Conservation (phyloP, 2,113 vertebrate species). For the Strigops habroptila region DNA sequence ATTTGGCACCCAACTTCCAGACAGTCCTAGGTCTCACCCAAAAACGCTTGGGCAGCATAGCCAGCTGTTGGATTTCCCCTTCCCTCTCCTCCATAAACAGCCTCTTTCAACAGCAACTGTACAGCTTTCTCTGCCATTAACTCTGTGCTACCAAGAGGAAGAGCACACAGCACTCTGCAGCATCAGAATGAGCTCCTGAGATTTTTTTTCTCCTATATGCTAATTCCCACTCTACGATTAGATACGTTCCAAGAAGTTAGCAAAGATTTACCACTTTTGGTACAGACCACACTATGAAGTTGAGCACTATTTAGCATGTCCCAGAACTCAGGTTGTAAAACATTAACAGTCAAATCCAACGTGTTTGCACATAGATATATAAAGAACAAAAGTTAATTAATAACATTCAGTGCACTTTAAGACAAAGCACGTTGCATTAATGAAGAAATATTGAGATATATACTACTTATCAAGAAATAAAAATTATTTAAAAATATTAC, state of each 20-base stretch:
- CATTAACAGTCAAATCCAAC: constrained; percentile 12
- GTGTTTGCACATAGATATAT: not conserved
- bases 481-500: not conserved
- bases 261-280: constrained; percentile 18
- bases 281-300: not conserved
- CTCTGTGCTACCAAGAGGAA: not conserved
- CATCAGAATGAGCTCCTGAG: not conserved
- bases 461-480: not conserved
- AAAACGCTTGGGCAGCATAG: fast-evolving
- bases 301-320: not conserved
- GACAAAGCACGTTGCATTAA: not conserved
- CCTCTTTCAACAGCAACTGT: not conserved
- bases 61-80: not conserved
- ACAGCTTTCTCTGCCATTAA: not conserved
- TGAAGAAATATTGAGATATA: not conserved
- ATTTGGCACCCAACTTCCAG: not conserved
- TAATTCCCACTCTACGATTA: not conserved
- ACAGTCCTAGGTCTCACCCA: not conserved
- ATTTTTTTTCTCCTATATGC: not conserved
- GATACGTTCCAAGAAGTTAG: not conserved
- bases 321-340: not conserved
- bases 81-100: not conserved
- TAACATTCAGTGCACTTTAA: not conserved
- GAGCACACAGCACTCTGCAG: not conserved
- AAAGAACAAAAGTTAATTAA: not conserved